Base-by-base conservation (phyloP, 2,888 invertebrate species). In the Pyrochroa serraticornis region DNA sequence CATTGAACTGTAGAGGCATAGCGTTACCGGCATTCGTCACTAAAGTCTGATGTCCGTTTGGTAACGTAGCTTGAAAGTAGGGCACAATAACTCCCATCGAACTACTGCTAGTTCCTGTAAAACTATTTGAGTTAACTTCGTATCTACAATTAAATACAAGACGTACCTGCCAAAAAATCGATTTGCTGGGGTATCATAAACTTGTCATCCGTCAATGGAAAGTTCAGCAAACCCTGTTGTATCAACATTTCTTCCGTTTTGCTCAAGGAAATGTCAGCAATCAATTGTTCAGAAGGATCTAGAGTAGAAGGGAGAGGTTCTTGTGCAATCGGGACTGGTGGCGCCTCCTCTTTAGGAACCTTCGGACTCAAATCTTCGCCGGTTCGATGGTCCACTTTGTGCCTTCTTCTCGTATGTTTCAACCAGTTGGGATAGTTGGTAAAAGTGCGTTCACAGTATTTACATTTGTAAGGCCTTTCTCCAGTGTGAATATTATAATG, bases 401-500 rank as follows among this genome's bases (percentile, higher is more conserved):
- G 85, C 39, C 83, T 79, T 65, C 84, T 77, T 38, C 84, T 77
- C 47, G 84, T 77, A 68, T 87, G 87, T 70, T 86, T 87, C 61
- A 78, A 72, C 79, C 82, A 84, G 70, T 86, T 86, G 1, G 85
- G 83, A 58, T 82, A 81, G 66, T 80, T 82, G 33, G 83, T 81
- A 69, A 86, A 86, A 0, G 81, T 77, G 46, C 82, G 82, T 13
- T 81, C 79, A 69, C 86, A 87, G 48, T 79, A 79, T 14, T 80
- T 79, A 71, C 87, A 87, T 39, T 80, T 79, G 75, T 81, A 84
- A 0, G 86, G 85, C 38, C 81, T 79, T 42, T 77, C 77, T 1
- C 84, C 84, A 0, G 82, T 83, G 69, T 87, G 86, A 7, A 83
- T 80, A 68, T 85, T 84, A 53, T 82, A 74, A 68, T 87, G 86